A percentile compares a stretch with the other conserved stretches of the same genome.
Conservation (phyloP, 2,797 vertebrate genomes). For the Rhinatrema bivittatum region DNA sequence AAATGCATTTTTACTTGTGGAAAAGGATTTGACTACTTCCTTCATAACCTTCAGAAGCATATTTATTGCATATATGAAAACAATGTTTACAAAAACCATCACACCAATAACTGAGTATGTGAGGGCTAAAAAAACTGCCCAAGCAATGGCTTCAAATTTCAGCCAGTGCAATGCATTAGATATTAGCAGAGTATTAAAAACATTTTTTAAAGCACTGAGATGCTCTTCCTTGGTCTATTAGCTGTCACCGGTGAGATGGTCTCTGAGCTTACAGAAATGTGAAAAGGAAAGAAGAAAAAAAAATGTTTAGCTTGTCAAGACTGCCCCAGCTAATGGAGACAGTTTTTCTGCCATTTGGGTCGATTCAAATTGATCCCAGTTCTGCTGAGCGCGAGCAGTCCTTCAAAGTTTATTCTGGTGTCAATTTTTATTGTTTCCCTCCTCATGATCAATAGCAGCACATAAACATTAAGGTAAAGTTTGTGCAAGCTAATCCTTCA, state of each 20-base stretch:
- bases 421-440: conserved; percentile 69
- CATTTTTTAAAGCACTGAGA: background rate
- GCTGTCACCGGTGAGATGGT: conserved; percentile 4
- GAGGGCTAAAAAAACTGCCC: too few species aligned
- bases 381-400: conserved; percentile 53
- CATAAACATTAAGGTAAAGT: conserved; percentile 66
- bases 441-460: conserved; percentile 50
- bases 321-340: conserved; percentile 50
- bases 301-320: conserved; percentile 26
- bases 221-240: background rate
- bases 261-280: background rate
- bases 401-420: conserved; percentile 71
- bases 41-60: too few species aligned
- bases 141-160: background rate
- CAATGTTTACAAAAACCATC: too few species aligned
- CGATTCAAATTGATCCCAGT: conserved; percentile 56
- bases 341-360: conserved; percentile 30
- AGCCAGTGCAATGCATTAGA: too few species aligned
- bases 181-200: background rate
- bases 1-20: too few species aligned
- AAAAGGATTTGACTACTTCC: too few species aligned
- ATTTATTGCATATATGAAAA: too few species aligned
- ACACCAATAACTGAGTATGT: too few species aligned
- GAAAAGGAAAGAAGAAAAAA: conserved; percentile 4
- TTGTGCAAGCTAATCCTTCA: conserved; percentile 62